These are phyloP conservation scores for Acrocephalus arundinaceus DNA, from an alignment of 2,113 vertebrate genomes.

Conservation along the genomic window DNA sequence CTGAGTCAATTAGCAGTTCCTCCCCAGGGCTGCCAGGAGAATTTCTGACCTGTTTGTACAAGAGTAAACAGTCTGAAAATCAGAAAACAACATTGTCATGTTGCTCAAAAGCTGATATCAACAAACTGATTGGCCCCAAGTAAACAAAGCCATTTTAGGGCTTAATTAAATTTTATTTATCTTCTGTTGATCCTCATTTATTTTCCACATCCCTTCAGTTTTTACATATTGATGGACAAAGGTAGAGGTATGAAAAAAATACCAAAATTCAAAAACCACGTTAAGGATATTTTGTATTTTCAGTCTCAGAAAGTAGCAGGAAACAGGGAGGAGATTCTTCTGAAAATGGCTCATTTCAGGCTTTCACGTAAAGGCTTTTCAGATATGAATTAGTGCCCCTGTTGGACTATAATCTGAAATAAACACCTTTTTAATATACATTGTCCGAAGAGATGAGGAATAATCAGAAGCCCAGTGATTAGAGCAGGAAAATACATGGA, in stretches of 20 bases:
- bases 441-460: not conserved
- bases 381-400: not conserved
- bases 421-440: not conserved
- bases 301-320: not conserved
- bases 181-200: not conserved
- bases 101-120: not conserved
- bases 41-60: not conserved
- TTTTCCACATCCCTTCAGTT: not conserved
- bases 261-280: not conserved
- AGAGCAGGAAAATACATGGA: not conserved
- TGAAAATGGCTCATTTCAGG: not conserved
- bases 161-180: not conserved
- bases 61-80: not conserved
- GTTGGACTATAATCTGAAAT: not conserved
- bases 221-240: not conserved
- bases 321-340: not conserved
- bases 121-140: not conserved
- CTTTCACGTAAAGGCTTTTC: not conserved
- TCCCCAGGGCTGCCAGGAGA: not conserved
- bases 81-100: not conserved
- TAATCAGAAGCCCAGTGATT: not conserved
- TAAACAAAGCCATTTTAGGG: constrained; percentile 9
- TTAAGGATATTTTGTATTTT: not conserved
- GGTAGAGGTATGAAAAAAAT: not conserved
- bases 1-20: not conserved